A percentile compares a stretch with the other conserved stretches of the same genome.
Conservation (phyloP, 2,888 invertebrate species). For the Zootermopsis nevadensis region DNA sequence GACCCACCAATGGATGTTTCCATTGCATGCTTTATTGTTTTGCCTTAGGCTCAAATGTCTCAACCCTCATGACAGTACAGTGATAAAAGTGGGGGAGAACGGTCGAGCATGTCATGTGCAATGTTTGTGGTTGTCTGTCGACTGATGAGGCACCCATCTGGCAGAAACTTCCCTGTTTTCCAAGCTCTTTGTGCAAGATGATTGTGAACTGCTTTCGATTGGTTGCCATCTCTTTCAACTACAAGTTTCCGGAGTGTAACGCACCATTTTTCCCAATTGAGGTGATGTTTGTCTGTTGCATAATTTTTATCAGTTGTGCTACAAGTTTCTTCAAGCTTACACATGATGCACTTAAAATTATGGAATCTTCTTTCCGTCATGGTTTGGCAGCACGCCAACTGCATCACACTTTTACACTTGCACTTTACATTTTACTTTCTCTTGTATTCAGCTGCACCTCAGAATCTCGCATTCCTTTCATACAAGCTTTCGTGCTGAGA, state of each 20-base stretch:
- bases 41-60: slow-evolving; percentile 22
- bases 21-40: not conserved
- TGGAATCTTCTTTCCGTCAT: too few species aligned
- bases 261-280: not conserved
- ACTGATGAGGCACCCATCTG: slow-evolving; percentile 9
- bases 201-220: slow-evolving; percentile 11
- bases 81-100: not conserved
- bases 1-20: too few species aligned
- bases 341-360: too few species aligned
- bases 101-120: slow-evolving; percentile 21
- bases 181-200: not conserved
- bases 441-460: not conserved
- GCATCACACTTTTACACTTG: not conserved
- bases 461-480: not conserved
- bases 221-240: slow-evolving; percentile 7
- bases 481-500: too few species aligned
- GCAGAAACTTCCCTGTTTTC: too few species aligned
- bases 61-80: slow-evolving; percentile 38
- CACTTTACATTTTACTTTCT: not conserved
- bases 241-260: slow-evolving; percentile 12
- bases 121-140: slow-evolving; percentile 7
- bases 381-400: not conserved
- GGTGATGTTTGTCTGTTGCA: slow-evolving; percentile 22
- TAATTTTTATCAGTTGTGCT: not conserved
- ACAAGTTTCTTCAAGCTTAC: too few species aligned